Evolutionary conservation across 2,797 vertebrate genomes (phyloP).

Genomic region (Lagorchestes hirsutus): DNA sequence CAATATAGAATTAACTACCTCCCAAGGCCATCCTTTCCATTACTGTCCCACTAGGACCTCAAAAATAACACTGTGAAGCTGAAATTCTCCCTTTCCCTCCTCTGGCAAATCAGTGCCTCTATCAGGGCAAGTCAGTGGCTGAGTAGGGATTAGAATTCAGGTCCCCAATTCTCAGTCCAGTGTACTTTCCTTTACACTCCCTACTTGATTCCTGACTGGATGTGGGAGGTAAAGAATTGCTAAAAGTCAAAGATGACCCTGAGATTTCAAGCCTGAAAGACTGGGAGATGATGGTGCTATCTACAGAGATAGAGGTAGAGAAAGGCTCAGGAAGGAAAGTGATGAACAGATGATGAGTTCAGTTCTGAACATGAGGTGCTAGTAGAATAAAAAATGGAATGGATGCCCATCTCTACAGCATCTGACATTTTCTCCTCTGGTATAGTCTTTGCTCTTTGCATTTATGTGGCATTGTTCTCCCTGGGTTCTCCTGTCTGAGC

Average conservation of each 20-base stretch:
- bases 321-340: background rate
- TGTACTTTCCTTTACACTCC: background rate
- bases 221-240: background rate
- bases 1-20: too few species aligned
- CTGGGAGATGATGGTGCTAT: background rate
- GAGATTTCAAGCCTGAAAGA: background rate
- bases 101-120: too few species aligned
- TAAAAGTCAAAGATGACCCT: background rate
- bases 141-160: background rate
- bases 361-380: background rate
- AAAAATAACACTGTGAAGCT: too few species aligned
- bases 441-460: too few species aligned
- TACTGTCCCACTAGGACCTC: too few species aligned
- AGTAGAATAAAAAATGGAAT: too few species aligned
- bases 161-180: background rate
- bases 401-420: too few species aligned
- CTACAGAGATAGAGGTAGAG: background rate
- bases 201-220: background rate
- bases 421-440: too few species aligned
- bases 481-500: too few species aligned
- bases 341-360: background rate
- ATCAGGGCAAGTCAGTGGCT: background rate
- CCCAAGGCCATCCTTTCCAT: too few species aligned
- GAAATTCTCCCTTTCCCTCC: too few species aligned
- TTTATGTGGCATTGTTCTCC: too few species aligned